phyloP scores from a whole-genome alignment of 2,888 invertebrate genomes.

The Heliconius erato region DNA sequence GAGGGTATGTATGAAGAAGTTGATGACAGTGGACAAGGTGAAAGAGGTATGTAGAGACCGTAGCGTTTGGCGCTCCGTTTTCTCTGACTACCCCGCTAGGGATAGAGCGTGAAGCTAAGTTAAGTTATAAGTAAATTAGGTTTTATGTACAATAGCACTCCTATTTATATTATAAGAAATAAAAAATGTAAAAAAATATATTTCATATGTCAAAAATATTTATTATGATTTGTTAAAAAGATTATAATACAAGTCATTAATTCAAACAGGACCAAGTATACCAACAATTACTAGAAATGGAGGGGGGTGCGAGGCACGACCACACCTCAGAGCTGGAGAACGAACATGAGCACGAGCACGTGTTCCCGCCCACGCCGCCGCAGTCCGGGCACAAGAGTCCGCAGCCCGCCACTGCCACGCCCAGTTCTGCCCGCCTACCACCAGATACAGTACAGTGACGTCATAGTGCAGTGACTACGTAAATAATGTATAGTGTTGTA shows the following conservation, averaged over 20 bases:
- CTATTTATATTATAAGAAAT: too few relatives aligned
- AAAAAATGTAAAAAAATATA: too few relatives aligned
- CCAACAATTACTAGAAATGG: constrained; percentile 59
- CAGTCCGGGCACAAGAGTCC: constrained; percentile 81
- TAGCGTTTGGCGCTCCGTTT: too few relatives aligned
- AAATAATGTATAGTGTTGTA: background rate
- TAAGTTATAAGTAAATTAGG: too few relatives aligned
- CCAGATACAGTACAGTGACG: constrained; percentile 17
- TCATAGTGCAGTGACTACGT: background rate
- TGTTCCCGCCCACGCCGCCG: constrained; percentile 80
- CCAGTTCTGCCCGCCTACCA: constrained; percentile 61
- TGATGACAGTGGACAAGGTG: too few relatives aligned
- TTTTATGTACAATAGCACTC: too few relatives aligned
- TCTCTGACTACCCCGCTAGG: too few relatives aligned
- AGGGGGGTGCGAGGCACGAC: background rate
- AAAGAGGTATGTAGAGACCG: too few relatives aligned
- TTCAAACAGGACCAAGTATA: constrained; percentile 72
- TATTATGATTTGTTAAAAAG: too few relatives aligned
- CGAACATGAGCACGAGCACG: constrained; percentile 60
- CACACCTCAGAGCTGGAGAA: background rate
- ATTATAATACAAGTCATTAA: background rate
- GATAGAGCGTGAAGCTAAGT: too few relatives aligned
- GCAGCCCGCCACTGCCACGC: constrained; percentile 72
- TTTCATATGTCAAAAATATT: too few relatives aligned
- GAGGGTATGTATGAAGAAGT: too few relatives aligned